These are phyloP conservation scores for Bombus haemorrhoidalis DNA, from an alignment of 1,140 invertebrate species.

Conservation along the genomic window DNA sequence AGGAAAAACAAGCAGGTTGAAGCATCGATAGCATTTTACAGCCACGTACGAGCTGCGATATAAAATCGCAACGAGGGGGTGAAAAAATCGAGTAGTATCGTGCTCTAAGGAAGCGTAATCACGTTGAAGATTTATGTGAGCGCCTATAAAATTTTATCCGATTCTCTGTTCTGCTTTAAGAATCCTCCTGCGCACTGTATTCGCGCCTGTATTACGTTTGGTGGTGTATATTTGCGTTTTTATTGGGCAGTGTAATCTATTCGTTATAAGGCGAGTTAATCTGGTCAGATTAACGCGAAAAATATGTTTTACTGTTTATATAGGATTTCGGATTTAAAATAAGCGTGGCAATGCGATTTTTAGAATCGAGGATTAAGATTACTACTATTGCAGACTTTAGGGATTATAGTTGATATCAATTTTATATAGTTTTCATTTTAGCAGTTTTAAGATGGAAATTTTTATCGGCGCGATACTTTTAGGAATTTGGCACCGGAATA, in stretches of 20 bases:
- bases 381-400: background rate
- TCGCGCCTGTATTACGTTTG: background rate
- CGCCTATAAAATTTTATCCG: background rate
- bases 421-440: background rate
- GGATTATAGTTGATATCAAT: background rate
- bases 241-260: background rate
- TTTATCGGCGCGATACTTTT: too few relatives aligned
- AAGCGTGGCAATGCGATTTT: background rate
- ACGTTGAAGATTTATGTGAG: background rate
- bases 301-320: background rate
- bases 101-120: background rate
- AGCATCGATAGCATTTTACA: conserved; percentile 1
- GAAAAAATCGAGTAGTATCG: background rate
- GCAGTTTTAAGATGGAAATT: too few relatives aligned
- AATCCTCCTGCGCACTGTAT: background rate
- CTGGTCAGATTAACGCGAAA: background rate
- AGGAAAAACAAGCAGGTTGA: background rate
- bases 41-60: background rate
- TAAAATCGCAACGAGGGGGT: background rate
- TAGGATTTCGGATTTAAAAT: background rate
- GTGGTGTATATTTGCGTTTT: background rate
- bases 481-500: too few relatives aligned
- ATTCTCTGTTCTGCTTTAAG: background rate
- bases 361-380: background rate
- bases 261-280: background rate